Evolutionary conservation across 2,797 vertebrate genomes (phyloP).

Genomic region (Brachyalestes nurse): DNA sequence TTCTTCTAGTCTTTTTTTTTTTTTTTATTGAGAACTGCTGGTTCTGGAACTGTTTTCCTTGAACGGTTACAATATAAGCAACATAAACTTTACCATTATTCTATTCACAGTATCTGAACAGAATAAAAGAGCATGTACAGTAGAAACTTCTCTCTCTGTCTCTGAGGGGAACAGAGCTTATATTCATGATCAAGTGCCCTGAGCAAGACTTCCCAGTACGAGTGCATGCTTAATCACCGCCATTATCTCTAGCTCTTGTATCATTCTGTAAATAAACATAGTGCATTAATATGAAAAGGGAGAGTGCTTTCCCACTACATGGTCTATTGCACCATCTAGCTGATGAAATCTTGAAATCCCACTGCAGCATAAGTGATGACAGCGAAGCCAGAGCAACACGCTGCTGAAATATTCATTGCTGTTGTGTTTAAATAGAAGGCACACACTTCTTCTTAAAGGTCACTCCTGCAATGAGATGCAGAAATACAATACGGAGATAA

Average conservation of each 20-base stretch:
- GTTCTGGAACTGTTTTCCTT: background rate
- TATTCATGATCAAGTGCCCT: slow-evolving; percentile 50
- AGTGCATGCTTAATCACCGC: slow-evolving; percentile 55
- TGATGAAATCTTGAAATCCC: slow-evolving; percentile 60
- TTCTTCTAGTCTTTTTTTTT: background rate
- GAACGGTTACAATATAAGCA: slow-evolving; percentile 1
- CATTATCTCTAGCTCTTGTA: slow-evolving; percentile 53
- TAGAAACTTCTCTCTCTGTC: slow-evolving; percentile 33
- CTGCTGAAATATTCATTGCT: slow-evolving; percentile 55
- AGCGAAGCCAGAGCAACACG: slow-evolving; percentile 38
- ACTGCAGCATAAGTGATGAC: slow-evolving; percentile 54
- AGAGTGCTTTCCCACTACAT: slow-evolving; percentile 51
- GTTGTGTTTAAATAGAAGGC: slow-evolving; percentile 43
- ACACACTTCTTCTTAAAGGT: slow-evolving; percentile 44
- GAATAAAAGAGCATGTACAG: slow-evolving; percentile 24
- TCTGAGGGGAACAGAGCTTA: slow-evolving; percentile 37
- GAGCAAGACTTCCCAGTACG: slow-evolving; percentile 51
- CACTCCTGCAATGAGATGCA: slow-evolving; percentile 32
- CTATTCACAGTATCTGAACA: slow-evolving; percentile 21
- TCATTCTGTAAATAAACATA: slow-evolving; percentile 60
- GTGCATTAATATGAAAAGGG: slow-evolving; percentile 54
- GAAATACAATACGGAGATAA: slow-evolving; percentile 45
- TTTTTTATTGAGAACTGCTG: background rate
- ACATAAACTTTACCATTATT: background rate
- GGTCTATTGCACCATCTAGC: slow-evolving; percentile 65